These are phyloP conservation scores for Euplexia lucipara DNA, from an alignment of 2,888 invertebrate species.

Conservation along the genomic window DNA sequence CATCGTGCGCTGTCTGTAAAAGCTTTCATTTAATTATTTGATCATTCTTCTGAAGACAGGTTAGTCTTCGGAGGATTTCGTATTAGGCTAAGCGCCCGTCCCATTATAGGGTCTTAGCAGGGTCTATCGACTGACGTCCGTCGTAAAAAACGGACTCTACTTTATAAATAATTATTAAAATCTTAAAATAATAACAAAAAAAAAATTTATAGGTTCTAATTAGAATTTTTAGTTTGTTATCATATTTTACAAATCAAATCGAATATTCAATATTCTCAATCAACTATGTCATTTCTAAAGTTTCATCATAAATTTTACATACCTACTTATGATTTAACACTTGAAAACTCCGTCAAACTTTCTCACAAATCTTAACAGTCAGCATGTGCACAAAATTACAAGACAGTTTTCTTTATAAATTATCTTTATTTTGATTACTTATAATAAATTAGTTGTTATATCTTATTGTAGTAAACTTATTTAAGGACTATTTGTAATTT, in stretches of 20 bases:
- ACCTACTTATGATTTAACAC: background rate
- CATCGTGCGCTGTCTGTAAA: background rate
- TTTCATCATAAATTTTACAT: background rate
- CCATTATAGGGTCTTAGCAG: constrained; percentile 34
- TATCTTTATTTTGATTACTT: background rate
- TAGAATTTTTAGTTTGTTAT: background rate
- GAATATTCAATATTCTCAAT: background rate
- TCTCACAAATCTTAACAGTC: background rate
- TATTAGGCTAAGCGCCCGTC: constrained; percentile 40
- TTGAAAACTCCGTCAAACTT: no score
- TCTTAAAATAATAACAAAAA: constrained; percentile 10
- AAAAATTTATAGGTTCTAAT: background rate
- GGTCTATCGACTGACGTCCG: constrained; percentile 44
- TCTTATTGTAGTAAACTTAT: constrained; percentile 5
- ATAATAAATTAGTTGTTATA: background rate
- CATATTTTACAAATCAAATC: background rate
- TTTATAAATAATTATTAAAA: constrained; percentile 19
- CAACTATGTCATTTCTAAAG: background rate
- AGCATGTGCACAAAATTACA: background rate
- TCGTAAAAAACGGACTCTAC: constrained; percentile 27
- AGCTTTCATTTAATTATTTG: constrained; percentile 3
- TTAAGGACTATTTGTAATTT: constrained; percentile 6
- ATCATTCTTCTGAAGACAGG: constrained; percentile 5
- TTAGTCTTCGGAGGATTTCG: background rate
- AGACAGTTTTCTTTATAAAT: background rate